Evolutionary conservation across 2,888 invertebrate genomes (phyloP).

Genomic region (Drosophila bunnanda): DNA sequence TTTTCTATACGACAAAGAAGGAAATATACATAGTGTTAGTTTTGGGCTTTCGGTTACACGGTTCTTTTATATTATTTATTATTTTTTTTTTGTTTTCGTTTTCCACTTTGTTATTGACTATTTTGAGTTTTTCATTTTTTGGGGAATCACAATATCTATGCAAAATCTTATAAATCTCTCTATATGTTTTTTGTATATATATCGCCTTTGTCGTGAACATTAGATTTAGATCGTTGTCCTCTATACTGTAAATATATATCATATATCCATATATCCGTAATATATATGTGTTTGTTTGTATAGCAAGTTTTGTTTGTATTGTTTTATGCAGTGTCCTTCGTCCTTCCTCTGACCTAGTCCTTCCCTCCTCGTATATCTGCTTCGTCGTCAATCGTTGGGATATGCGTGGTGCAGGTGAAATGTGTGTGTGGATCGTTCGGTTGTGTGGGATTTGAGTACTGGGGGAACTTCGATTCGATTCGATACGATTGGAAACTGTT

Average conservation of each 20-base stretch:
- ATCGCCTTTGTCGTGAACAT: slow-evolving; percentile 50
- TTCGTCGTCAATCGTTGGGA: slow-evolving; percentile 75
- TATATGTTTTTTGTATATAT: slow-evolving; percentile 51
- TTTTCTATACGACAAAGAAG: slow-evolving; percentile 30
- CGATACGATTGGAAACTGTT: slow-evolving; percentile 25
- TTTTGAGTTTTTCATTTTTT: slow-evolving; percentile 44
- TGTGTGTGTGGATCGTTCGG: slow-evolving; percentile 48
- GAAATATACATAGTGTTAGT: slow-evolving; percentile 23
- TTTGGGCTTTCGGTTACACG: slow-evolving; percentile 4
- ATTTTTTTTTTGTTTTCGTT: slow-evolving; percentile 4
- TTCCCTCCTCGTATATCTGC: slow-evolving; percentile 7
- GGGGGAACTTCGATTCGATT: slow-evolving; percentile 11
- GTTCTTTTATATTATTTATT: too few species aligned
- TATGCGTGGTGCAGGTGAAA: slow-evolving; percentile 78
- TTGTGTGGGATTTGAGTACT: slow-evolving; percentile 28
- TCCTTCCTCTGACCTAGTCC: slow-evolving; percentile 26
- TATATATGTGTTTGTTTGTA: slow-evolving; percentile 16
- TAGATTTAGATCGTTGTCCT: slow-evolving; percentile 63
- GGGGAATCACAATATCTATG: slow-evolving; percentile 72
- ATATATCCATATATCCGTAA: slow-evolving; percentile 25
- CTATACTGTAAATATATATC: slow-evolving; percentile 64
- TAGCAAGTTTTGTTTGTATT: slow-evolving; percentile 48
- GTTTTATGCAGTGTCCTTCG: slow-evolving; percentile 23
- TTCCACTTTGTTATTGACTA: slow-evolving; percentile 47
- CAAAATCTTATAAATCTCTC: slow-evolving; percentile 61